Conservation (phyloP, 2,113 vertebrate species). For the Rhinolophus sinicus region DNA sequence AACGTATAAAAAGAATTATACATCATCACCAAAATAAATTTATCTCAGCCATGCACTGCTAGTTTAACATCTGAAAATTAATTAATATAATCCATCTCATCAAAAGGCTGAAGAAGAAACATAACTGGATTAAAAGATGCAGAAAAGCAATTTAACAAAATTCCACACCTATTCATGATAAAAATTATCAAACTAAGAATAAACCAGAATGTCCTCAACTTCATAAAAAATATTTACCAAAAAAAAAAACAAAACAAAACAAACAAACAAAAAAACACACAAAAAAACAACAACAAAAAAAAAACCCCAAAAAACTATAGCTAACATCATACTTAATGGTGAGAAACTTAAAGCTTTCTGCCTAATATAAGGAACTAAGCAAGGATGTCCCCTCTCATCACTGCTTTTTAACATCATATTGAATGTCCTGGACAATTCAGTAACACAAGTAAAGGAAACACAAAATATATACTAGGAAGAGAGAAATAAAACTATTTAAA, state of each 20-base stretch:
- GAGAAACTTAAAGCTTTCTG: background rate
- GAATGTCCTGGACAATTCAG: background rate
- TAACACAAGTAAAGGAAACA: background rate
- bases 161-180: background rate
- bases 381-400: background rate
- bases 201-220: background rate
- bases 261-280: too few relatives aligned
- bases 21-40: background rate
- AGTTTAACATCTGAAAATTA: background rate
- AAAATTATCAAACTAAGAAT: background rate
- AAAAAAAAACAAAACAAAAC: too few relatives aligned
- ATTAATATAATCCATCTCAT: background rate
- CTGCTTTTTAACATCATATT: background rate
- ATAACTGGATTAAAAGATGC: background rate
- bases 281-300: too few relatives aligned
- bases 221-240: background rate
- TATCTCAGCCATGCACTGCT: background rate
- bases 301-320: too few relatives aligned
- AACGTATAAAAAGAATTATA: background rate
- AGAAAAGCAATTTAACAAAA: background rate
- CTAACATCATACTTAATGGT: background rate
- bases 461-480: background rate
- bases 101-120: background rate
- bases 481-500: background rate
- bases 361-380: background rate